Percentiles rank a stretch among this genome's conserved stretches.
phyloP scores from a whole-genome alignment of 30 jellyfish, hydroid and myxozoan species.

The Rhopilema esculentum region DNA sequence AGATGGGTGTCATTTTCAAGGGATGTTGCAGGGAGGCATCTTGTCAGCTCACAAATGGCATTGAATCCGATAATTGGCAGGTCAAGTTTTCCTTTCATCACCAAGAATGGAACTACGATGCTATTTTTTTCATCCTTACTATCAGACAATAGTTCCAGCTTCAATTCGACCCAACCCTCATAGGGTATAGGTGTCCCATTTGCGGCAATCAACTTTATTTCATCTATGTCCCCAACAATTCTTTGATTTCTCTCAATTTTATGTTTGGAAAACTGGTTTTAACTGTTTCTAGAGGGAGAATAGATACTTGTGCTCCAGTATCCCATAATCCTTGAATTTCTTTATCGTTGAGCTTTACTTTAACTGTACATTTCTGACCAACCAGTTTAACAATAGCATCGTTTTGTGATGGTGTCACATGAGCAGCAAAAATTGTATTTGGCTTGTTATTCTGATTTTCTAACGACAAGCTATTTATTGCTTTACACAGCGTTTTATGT shows the following conservation, averaged over 20 bases:
- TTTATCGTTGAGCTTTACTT: constrained; percentile 17
- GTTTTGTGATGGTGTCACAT: constrained; percentile 14
- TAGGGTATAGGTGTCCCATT: constrained; percentile 49
- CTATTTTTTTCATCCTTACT: no score
- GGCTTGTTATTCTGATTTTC: not conserved
- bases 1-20: not conserved
- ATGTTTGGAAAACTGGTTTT: constrained; percentile 11
- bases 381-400: constrained; percentile 10
- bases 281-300: constrained; percentile 5
- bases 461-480: constrained; percentile 7
- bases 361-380: constrained; percentile 9
- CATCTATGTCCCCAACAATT: constrained; percentile 2
- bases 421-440: constrained; percentile 2
- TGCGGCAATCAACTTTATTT: constrained; percentile 25
- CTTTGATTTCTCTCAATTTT: not conserved
- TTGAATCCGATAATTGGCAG: constrained; percentile 41
- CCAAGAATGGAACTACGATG: constrained; percentile 44
- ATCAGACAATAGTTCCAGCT: no score
- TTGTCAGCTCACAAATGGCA: constrained; percentile 33
- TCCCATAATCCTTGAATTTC: constrained; percentile 51
- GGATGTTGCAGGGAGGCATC: not conserved
- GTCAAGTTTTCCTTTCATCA: constrained; percentile 25
- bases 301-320: constrained; percentile 63
- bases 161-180: constrained; percentile 31
- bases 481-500: constrained; percentile 32